phyloP scores from a whole-genome alignment of 1,140 invertebrate species.

The Polypedilum pembai region DNA sequence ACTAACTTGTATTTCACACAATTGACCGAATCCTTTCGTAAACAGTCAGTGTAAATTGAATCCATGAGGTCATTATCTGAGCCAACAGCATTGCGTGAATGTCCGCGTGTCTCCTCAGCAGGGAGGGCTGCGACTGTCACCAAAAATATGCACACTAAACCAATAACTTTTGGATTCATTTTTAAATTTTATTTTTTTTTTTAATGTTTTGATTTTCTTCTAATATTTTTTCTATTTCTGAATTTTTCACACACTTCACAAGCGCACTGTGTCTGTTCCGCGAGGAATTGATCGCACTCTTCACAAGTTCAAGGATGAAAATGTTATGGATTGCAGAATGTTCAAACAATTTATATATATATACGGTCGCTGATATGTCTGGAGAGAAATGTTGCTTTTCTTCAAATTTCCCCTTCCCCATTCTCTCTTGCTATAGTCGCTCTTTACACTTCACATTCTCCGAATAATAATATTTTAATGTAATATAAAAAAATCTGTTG shows the following conservation, averaged over 20 bases:
- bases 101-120: conserved; percentile 53
- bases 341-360: conserved; percentile 31
- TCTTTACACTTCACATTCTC: neutral
- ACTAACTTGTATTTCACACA: conserved; percentile 79
- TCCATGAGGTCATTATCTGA: conserved; percentile 67
- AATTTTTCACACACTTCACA: conserved; percentile 1
- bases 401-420: neutral
- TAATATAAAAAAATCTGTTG: conserved; percentile 25
- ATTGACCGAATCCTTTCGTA: conserved; percentile 68
- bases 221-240: conserved; percentile 20
- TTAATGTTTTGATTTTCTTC: conserved; percentile 14
- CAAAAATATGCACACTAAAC: conserved; percentile 48
- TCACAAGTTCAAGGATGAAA: conserved; percentile 30
- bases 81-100: conserved; percentile 51
- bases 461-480: conserved; percentile 27
- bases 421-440: too few species aligned
- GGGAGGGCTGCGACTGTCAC: conserved; percentile 52
- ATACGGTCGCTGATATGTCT: conserved; percentile 20
- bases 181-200: conserved; percentile 26
- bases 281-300: neutral
- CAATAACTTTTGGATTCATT: conserved; percentile 38
- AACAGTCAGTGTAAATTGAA: conserved; percentile 65
- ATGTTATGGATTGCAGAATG: conserved; percentile 30
- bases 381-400: conserved; percentile 3
- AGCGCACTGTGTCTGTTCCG: neutral